A percentile compares a stretch with the other conserved stretches of the same genome.
Conservation (phyloP, 2,797 vertebrate species). For the Enoplosus armatus region DNA sequence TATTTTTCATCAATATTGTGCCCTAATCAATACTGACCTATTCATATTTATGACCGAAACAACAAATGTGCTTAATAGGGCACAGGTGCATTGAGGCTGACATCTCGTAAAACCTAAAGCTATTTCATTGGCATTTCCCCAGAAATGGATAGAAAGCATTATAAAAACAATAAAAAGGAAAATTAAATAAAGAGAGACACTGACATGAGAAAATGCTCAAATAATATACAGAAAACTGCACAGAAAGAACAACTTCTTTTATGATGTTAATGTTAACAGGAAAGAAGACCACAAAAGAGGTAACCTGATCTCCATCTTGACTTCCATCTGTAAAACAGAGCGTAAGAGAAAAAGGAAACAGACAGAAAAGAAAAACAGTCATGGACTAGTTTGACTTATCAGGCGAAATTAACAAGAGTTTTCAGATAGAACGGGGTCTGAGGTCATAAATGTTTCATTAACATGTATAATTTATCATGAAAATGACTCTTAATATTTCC, state of each 20-base stretch:
- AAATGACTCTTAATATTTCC: slow-evolving; percentile 70
- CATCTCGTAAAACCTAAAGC: slow-evolving; percentile 21
- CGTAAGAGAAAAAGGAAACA: slow-evolving; percentile 50
- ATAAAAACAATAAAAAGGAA: slow-evolving; percentile 5
- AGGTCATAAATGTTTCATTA: slow-evolving; percentile 78
- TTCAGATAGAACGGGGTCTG: slow-evolving; percentile 41
- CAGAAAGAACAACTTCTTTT: background rate
- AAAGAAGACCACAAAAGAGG: slow-evolving; percentile 58
- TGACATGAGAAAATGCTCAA: slow-evolving; percentile 18
- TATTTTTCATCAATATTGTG: slow-evolving; percentile 18
- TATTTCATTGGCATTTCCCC: slow-evolving; percentile 8
- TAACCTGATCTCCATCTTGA: slow-evolving; percentile 93
- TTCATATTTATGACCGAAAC: slow-evolving; percentile 34
- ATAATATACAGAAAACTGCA: background rate
- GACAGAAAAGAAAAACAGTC: slow-evolving; percentile 51
- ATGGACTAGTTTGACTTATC: slow-evolving; percentile 33
- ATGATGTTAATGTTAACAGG: slow-evolving; percentile 11
- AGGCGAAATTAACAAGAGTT: slow-evolving; percentile 32
- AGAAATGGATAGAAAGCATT: background rate
- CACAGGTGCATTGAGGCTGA: slow-evolving; percentile 6
- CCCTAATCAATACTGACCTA: slow-evolving; percentile 37
- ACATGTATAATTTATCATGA: slow-evolving; percentile 77
- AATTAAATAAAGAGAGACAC: slow-evolving; percentile 19
- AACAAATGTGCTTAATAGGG: slow-evolving; percentile 11
- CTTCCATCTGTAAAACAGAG: slow-evolving; percentile 91